Evolutionary conservation across 2,888 invertebrate genomes (phyloP).

Genomic region (Brachyptera risi): DNA sequence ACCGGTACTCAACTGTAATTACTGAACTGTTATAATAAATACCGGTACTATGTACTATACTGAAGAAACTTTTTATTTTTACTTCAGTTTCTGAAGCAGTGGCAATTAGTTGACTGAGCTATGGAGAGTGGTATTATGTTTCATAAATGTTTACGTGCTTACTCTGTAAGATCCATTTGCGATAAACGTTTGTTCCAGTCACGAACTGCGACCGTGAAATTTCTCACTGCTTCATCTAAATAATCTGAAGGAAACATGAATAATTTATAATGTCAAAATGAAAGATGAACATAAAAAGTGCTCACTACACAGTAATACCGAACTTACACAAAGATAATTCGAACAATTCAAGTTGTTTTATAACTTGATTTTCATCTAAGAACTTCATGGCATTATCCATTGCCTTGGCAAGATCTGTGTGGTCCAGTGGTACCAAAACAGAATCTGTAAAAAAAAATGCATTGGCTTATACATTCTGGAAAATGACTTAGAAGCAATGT

Average conservation of each 20-base stretch:
- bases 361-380: background rate
- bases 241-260: background rate
- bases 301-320: too few relatives aligned
- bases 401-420: background rate
- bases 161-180: background rate
- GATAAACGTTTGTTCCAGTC: background rate
- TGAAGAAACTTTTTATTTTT: too few relatives aligned
- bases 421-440: background rate
- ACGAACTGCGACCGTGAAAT: background rate
- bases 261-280: too few relatives aligned
- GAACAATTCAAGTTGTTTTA: background rate
- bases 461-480: background rate
- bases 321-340: background rate
- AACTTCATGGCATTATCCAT: background rate
- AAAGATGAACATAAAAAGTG: too few relatives aligned
- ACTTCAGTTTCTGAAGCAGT: too few relatives aligned
- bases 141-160: background rate
- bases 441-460: constrained; percentile 1
- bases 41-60: too few relatives aligned
- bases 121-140: background rate
- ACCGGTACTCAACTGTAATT: too few relatives aligned
- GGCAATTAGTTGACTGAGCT: too few relatives aligned
- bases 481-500: too few relatives aligned
- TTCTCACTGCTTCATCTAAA: background rate
- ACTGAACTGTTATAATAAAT: too few relatives aligned